These are phyloP conservation scores for Calephelis virginiensis DNA, from an alignment of 1,140 invertebrate species.

Conservation along the genomic window DNA sequence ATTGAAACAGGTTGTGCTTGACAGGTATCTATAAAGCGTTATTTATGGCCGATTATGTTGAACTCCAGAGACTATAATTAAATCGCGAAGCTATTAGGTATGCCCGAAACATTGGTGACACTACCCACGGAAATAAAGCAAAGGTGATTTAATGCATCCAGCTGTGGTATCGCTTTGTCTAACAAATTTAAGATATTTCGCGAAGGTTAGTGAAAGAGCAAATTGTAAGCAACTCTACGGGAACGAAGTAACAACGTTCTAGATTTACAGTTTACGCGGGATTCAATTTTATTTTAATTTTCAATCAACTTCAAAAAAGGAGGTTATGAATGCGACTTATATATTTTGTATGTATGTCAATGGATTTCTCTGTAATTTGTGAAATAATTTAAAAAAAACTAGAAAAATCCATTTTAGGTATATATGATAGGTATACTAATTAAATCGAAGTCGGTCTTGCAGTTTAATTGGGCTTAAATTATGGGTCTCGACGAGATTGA, in stretches of 20 bases:
- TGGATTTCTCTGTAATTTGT: no score
- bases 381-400: no score
- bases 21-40: constrained; percentile 72
- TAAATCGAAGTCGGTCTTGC: no score
- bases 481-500: no score
- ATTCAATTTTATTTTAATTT: no score
- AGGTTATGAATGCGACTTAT: no score
- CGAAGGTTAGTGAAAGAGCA: constrained; percentile 34
- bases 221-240: constrained; percentile 40
- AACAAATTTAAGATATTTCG: constrained; percentile 46
- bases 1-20: constrained; percentile 73
- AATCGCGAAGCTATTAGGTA: constrained; percentile 69
- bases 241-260: background rate
- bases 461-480: no score
- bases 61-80: constrained; percentile 69
- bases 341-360: no score
- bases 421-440: no score
- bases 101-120: constrained; percentile 66
- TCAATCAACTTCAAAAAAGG: no score
- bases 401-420: no score
- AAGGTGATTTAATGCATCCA: constrained; percentile 63
- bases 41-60: constrained; percentile 73
- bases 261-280: no score
- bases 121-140: constrained; percentile 58
- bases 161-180: constrained; percentile 61